Conservation (phyloP, 2,113 vertebrate species). For the Labrus mixtus region DNA sequence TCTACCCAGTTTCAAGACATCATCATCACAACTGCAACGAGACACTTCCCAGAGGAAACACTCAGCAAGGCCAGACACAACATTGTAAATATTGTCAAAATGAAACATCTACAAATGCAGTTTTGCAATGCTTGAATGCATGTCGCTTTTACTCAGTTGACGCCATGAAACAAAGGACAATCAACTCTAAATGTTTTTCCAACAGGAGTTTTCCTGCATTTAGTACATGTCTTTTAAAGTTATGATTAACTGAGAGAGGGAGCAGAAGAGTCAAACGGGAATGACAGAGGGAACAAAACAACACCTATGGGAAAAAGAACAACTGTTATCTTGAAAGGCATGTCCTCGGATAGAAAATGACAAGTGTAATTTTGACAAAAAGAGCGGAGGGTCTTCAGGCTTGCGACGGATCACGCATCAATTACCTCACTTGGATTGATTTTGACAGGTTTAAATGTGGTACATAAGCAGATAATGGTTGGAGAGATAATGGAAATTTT, state of each 20-base stretch:
- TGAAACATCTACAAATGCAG: constrained; percentile 50
- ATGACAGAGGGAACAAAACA: constrained; percentile 56
- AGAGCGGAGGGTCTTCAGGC: constrained; percentile 62
- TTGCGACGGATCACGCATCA: constrained; percentile 74
- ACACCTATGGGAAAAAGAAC: constrained; percentile 52
- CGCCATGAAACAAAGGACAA: neutral
- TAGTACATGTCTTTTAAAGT: constrained; percentile 1
- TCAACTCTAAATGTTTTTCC: neutral
- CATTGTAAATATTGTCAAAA: constrained; percentile 62
- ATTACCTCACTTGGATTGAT: constrained; percentile 77
- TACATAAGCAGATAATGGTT: constrained; percentile 79
- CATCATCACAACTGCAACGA: constrained; percentile 66
- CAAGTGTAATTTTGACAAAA: constrained; percentile 82
- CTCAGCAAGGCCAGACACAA: constrained; percentile 68
- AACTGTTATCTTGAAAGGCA: constrained; percentile 72
- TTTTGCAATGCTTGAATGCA: neutral
- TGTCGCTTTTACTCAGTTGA: neutral
- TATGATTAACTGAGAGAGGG: constrained; percentile 21
- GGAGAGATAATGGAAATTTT: constrained; percentile 78
- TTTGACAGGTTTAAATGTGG: constrained; percentile 79
- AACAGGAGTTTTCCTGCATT: neutral
- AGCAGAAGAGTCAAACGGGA: constrained; percentile 35
- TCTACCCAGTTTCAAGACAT: constrained; percentile 69
- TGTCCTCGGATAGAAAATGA: constrained; percentile 78
- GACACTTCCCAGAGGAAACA: constrained; percentile 80